Evolutionary conservation across 1,140 invertebrate genomes (phyloP).

Genomic region (Triops cancriformis): DNA sequence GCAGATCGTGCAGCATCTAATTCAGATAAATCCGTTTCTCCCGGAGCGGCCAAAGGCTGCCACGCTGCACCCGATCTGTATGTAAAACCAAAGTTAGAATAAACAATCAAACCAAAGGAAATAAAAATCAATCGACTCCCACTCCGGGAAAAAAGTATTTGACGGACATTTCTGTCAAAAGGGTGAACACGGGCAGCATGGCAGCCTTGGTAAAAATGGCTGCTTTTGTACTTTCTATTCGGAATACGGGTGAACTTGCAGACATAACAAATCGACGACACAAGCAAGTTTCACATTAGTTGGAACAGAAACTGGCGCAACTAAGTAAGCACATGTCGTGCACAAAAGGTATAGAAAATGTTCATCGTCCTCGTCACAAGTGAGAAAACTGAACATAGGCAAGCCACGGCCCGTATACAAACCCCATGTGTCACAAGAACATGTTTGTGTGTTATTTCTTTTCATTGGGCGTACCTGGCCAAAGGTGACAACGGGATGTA

Average conservation of each 20-base stretch:
- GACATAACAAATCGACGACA: constrained; percentile 22
- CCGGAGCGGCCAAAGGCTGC: constrained; percentile 7
- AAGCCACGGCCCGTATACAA: constrained; percentile 23
- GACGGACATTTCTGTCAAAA: not conserved
- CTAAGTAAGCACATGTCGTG: not conserved
- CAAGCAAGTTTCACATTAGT: constrained; percentile 1
- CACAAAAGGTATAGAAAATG: not conserved
- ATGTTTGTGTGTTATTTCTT: too few relatives aligned
- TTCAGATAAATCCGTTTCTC: constrained; percentile 1
- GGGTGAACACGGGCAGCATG: not conserved
- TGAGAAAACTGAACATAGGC: constrained; percentile 28
- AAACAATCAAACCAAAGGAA: not conserved
- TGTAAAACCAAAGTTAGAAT: constrained; percentile 11
- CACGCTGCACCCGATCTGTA: constrained; percentile 4
- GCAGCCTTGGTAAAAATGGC: constrained; percentile 1
- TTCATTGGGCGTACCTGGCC: constrained; percentile 17
- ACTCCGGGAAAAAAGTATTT: not conserved
- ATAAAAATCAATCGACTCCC: not conserved
- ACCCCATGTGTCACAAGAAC: constrained; percentile 24
- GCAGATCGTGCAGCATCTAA: not conserved
- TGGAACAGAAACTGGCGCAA: not conserved
- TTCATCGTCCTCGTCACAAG: not conserved
- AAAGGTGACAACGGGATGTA: constrained; percentile 42
- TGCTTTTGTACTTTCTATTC: not conserved
- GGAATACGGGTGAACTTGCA: not conserved